Evolutionary conservation across 2,888 invertebrate species (phyloP).

Genomic region (Sesia apiformis): DNA sequence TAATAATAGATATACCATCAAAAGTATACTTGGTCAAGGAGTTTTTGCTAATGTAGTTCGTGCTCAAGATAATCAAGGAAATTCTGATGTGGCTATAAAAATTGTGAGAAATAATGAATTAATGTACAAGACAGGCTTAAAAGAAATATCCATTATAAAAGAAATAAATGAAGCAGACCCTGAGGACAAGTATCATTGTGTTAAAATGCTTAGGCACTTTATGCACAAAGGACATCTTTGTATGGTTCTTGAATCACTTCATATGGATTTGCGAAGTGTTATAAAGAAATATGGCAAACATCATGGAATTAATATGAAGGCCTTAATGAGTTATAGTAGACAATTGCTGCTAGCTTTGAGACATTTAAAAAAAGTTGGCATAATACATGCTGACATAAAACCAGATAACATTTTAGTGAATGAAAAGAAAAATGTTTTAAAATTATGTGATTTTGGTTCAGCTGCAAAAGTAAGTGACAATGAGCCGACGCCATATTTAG

Average conservation of each 20-base stretch:
- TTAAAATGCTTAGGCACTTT: constrained; percentile 90
- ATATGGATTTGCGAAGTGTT: constrained; percentile 91
- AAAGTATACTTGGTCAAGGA: constrained; percentile 97
- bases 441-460: constrained; percentile 99
- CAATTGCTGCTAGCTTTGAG: constrained; percentile 94
- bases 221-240: constrained; percentile 99
- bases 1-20: constrained; percentile 90
- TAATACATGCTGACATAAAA: constrained; percentile 98
- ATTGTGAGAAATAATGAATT: constrained; percentile 99
- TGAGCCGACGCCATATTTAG: constrained; percentile 98
- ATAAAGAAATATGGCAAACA: constrained; percentile 98
- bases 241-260: constrained; percentile 96
- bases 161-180: constrained; percentile 96
- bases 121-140: constrained; percentile 98
- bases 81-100: constrained; percentile 96
- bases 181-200: constrained; percentile 96
- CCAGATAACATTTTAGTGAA: constrained; percentile 99
- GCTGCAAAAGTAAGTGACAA: constrained; percentile 94
- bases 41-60: constrained; percentile 98
- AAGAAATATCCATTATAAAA: constrained; percentile 93
- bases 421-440: constrained; percentile 95
- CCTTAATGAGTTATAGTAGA: constrained; percentile 95
- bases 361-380: constrained; percentile 93
- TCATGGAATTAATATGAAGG: constrained; percentile 96
- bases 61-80: constrained; percentile 89